Percentiles rank a stretch among this genome's conserved stretches.
Conservation (phyloP, 2,113 vertebrate genomes). For the Labeo rohita region DNA sequence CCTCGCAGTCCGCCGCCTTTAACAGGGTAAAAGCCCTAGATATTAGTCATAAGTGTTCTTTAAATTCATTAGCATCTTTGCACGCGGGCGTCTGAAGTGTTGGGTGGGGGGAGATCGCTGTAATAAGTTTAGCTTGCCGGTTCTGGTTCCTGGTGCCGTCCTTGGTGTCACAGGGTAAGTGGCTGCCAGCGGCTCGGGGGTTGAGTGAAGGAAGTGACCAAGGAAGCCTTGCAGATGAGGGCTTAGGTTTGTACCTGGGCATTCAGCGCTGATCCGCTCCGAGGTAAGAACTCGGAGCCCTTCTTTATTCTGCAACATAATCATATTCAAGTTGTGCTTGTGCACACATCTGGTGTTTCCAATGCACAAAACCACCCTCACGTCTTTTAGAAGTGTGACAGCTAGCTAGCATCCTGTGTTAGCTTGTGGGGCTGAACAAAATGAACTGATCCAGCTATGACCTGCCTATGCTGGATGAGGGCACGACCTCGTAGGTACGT, state of each 20-base stretch:
- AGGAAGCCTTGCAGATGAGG: conserved; percentile 14
- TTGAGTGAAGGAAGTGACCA: neutral
- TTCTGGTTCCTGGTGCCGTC: conserved; percentile 74
- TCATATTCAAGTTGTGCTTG: neutral
- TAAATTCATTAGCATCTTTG: conserved; percentile 85
- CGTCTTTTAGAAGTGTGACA: neutral
- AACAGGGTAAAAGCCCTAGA: conserved; percentile 83
- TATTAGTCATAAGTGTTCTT: conserved; percentile 85
- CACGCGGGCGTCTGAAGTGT: conserved; percentile 77
- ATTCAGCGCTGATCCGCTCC: conserved; percentile 21
- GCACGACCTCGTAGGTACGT: conserved; percentile 13
- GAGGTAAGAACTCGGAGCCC: conserved; percentile 18
- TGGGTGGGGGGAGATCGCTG: conserved; percentile 69
- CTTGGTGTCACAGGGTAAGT: conserved; percentile 69
- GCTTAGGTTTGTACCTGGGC: conserved; percentile 57
- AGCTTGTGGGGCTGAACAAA: conserved; percentile 43
- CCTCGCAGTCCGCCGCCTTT: conserved; percentile 78
- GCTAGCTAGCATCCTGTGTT: conserved; percentile 8
- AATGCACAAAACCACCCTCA: neutral
- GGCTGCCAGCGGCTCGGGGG: conserved; percentile 14
- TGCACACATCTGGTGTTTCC: neutral
- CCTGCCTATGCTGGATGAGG: conserved; percentile 30
- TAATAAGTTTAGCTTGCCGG: conserved; percentile 79
- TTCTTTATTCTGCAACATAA: conserved; percentile 23
- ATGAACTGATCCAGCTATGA: conserved; percentile 54